Base-by-base conservation (phyloP, 1,140 invertebrate genomes). In the Drosophila obscura region DNA sequence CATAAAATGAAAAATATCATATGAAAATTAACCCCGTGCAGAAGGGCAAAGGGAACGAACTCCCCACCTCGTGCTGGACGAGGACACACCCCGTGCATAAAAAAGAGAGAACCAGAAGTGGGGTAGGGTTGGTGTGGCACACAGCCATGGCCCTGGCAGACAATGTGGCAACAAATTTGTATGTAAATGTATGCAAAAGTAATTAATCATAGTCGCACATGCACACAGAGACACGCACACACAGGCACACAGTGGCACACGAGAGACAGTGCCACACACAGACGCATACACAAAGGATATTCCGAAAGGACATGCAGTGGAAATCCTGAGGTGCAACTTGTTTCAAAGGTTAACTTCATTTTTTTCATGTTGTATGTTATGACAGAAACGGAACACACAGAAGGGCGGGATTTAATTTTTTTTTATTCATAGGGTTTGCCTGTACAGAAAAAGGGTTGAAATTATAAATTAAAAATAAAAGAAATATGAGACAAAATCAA, bases 201-300 rank as follows among this genome's bases (percentile, higher is more conserved):
- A 90, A 90, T 90, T 90, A 90, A 90, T 90, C 87, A 90, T 90
- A 90, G 87, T 90, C 87, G 81, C 87, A 90, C 87, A 90, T 85
- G 81, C 81, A 85, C 81, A 60, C 69, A 73, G 53, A 80, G 64
- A 77, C 59, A 77, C 58, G 67, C 56, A 62, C 57, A 63, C 64
- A 61, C 58, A 63, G 49, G 48, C 56, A 74, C 50, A 66, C 22
- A 56, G 50, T 39, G 28, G 6, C 52, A 15, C 11, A 4, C 41
- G 9, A 6, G 26, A 28, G 26, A 28, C 26, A 6, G 26, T 28
- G 26, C 5, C 39, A 24, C 41, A 45, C 56, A 59, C 49, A 43
- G 15, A 53, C 39, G 15, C 28, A 31, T 6, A 9, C 16, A 11
- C 26, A 13, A 11, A 19, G 31, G 19, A 41, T 43, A 35, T 41